A percentile compares a stretch with the other conserved stretches of the same genome.
Evolutionary conservation across 2,113 vertebrate genomes (phyloP).

Genomic region (Eolophus roseicapilla): DNA sequence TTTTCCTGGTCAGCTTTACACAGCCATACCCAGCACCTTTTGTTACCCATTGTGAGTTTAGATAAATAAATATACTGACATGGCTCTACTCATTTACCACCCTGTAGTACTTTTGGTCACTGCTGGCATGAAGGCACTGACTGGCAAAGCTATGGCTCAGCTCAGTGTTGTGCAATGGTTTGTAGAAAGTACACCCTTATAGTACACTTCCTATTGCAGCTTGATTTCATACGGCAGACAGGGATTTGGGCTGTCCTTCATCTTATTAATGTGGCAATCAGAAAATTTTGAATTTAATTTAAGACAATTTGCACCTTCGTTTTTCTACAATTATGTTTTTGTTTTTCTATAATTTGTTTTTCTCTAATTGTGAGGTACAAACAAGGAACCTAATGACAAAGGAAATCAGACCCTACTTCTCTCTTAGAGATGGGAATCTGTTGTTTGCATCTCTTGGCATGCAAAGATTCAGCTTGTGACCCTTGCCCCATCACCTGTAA

Average conservation of each 20-base stretch:
- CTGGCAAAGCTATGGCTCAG: neutral
- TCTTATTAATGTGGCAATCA: neutral
- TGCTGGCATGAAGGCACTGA: neutral
- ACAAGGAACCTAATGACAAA: neutral
- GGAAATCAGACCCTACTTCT: neutral
- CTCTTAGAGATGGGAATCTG: slow-evolving; percentile 16
- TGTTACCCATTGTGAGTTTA: neutral
- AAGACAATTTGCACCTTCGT: neutral
- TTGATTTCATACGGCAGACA: neutral
- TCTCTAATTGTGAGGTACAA: neutral
- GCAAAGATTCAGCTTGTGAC: slow-evolving; percentile 49
- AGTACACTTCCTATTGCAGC: neutral
- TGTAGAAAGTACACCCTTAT: neutral
- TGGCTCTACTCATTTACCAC: neutral
- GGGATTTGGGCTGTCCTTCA: neutral
- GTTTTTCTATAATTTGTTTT: neutral
- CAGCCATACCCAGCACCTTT: neutral
- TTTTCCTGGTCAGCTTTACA: neutral
- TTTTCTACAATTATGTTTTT: neutral
- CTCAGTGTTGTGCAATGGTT: neutral
- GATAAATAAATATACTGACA: neutral
- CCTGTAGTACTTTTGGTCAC: neutral
- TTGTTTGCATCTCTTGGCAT: slow-evolving; percentile 32
- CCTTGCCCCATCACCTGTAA: slow-evolving; percentile 53
- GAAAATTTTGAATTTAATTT: neutral